These are phyloP conservation scores for Atrina japonica DNA, from an alignment of 2,888 invertebrate genomes.

Conservation along the genomic window DNA sequence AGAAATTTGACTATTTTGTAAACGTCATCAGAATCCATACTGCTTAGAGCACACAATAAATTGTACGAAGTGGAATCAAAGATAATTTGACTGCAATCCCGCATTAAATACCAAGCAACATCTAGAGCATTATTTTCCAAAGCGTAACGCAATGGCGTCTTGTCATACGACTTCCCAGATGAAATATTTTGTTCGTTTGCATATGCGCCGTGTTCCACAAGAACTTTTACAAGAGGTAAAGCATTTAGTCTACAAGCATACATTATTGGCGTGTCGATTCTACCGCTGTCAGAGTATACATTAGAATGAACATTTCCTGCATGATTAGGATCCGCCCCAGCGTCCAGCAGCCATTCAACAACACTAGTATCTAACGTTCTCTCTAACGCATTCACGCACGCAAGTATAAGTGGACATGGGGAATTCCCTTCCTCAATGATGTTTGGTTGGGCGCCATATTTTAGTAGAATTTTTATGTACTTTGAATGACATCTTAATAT, in stretches of 20 bases:
- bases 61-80: slow-evolving; percentile 2
- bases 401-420: slow-evolving; percentile 48
- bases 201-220: slow-evolving; percentile 63
- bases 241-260: slow-evolving; percentile 61
- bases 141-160: slow-evolving; percentile 64
- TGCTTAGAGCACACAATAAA: neutral
- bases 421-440: slow-evolving; percentile 17
- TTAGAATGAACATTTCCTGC: slow-evolving; percentile 42
- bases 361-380: slow-evolving; percentile 45
- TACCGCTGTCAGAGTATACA: slow-evolving; percentile 22
- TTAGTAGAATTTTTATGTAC: slow-evolving; percentile 57
- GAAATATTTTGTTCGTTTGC: slow-evolving; percentile 46
- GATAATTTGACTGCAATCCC: slow-evolving; percentile 27
- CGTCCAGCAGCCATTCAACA: slow-evolving; percentile 54
- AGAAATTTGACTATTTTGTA: slow-evolving; percentile 33
- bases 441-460: slow-evolving; percentile 64
- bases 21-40: slow-evolving; percentile 18
- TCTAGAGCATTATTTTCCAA: slow-evolving; percentile 46
- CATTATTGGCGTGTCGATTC: slow-evolving; percentile 62
- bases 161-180: slow-evolving; percentile 44
- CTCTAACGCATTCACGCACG: slow-evolving; percentile 15
- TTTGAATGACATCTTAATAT: slow-evolving; percentile 49
- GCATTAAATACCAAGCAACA: slow-evolving; percentile 53
- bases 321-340: slow-evolving; percentile 57
- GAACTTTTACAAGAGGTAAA: slow-evolving; percentile 54